Percentiles rank a stretch among this genome's conserved stretches.
phyloP scores from a whole-genome alignment of 2,113 vertebrate genomes.

The Apteryx mantelli region DNA sequence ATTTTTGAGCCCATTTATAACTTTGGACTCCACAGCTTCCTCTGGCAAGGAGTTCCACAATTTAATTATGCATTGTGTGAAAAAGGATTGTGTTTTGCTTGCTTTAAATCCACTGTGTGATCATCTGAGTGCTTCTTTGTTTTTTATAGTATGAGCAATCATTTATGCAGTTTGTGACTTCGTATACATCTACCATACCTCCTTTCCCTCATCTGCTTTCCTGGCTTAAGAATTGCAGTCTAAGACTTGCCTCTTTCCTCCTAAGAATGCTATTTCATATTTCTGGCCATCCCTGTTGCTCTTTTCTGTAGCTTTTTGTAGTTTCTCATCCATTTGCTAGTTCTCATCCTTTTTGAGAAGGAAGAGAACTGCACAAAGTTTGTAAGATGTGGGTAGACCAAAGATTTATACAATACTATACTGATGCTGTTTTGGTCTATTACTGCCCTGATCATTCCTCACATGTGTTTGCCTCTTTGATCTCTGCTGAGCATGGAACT shows the following conservation, averaged over 20 bases:
- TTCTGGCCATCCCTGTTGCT: neutral
- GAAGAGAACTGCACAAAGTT: neutral
- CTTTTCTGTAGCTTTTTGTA: neutral
- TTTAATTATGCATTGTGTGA: slow-evolving; percentile 59
- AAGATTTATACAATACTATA: neutral
- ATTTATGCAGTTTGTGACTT: neutral
- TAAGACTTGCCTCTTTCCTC: neutral
- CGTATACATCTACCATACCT: neutral
- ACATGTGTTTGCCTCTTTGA: neutral
- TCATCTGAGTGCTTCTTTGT: neutral
- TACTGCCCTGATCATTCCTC: neutral
- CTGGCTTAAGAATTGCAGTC: neutral
- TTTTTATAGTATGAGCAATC: neutral
- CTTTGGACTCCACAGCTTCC: slow-evolving; percentile 30
- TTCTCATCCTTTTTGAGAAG: neutral
- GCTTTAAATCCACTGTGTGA: neutral
- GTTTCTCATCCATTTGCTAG: neutral
- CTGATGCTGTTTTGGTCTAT: neutral
- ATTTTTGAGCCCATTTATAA: slow-evolving; percentile 41
- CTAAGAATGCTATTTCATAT: neutral
- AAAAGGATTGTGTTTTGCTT: slow-evolving; percentile 29
- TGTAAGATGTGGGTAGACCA: neutral
- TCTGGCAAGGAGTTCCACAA: slow-evolving; percentile 18
- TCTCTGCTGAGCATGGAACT: neutral
- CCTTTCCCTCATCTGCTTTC: neutral